phyloP scores from a whole-genome alignment of 92 coral and sea anemone species.

The Bergia sp. region DNA sequence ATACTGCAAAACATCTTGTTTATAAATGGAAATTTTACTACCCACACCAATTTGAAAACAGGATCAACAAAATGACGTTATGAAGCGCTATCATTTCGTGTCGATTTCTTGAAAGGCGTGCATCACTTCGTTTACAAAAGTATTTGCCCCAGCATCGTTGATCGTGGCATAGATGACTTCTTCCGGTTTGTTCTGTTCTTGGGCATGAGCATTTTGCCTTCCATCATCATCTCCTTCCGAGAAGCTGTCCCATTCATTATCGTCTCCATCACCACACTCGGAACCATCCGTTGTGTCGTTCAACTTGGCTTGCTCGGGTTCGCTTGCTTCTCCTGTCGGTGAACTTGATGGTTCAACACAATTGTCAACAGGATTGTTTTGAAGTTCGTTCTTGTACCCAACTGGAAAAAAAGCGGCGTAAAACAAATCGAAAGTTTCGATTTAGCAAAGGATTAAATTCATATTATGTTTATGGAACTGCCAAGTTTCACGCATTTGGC shows the following conservation, averaged over 20 bases:
- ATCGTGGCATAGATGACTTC: constrained; percentile 22
- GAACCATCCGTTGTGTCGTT: neutral
- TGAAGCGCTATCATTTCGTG: neutral
- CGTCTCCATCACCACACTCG: neutral
- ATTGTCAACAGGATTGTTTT: constrained; percentile 8
- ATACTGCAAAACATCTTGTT: neutral
- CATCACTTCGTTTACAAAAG: constrained; percentile 9
- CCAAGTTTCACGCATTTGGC: too few relatives aligned
- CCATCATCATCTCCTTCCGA: constrained; percentile 17
- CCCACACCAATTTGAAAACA: neutral
- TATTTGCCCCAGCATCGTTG: neutral
- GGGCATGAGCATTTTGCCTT: neutral
- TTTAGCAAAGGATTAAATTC: neutral
- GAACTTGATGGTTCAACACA: neutral
- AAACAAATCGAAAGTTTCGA: neutral
- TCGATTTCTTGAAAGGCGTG: neutral
- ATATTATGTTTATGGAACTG: too few relatives aligned
- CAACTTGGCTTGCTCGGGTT: neutral
- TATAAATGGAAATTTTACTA: neutral
- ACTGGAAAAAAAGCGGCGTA: neutral
- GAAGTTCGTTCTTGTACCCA: constrained; percentile 2
- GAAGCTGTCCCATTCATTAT: constrained; percentile 23
- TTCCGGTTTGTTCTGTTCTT: neutral
- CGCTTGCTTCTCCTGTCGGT: neutral
- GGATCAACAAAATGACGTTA: neutral